Evolutionary conservation across 1,140 invertebrate genomes (phyloP), one percentile per base, ranked within the genome.

Genomic region (Trichoplusia ni): DNA sequence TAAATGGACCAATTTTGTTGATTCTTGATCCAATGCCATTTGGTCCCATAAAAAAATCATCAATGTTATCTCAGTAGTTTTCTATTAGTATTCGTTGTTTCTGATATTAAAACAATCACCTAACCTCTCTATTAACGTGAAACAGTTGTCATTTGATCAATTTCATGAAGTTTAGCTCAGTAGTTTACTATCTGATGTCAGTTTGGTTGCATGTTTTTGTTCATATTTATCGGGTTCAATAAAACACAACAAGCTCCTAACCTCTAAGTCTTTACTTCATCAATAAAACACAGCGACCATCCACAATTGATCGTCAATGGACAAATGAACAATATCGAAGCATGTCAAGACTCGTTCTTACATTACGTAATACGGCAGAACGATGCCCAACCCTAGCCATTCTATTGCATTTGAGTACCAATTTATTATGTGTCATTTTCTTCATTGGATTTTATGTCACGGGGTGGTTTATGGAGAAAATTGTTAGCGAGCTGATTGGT

Each of bases 341-440:
- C 5, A 0, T 44, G 29, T 71, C 63, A 71, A 67, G 13, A 27
- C 19, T 49, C 64, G 54, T 59, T 54, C 58, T 64, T 62, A 73
- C n/a, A n/a, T 73, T 70, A 76, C 7, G 67, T 81, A 79, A 82
- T 83, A 76, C 79, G 54, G 27, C 67, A 46, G 73, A 82, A 83
- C 73, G 72, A 75, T 71, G 60, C 65, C 71, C 81, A 82, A 82
- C 83, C 83, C 83, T 82, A 77, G 19, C 46, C 51, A 71, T 75
- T 75, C 73, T 77, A 67, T 69, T 58, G 63, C 31, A 65, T 59
- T 64, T 25, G 72, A 81, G 73, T 72, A 71, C 71, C 80, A 84
- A 84, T 86, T 79, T 81, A 83, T 84, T 76, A 13, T 44, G 81
- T 70, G 68, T 77, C 67, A 75, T 64, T 74, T 73, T 69, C 42